phyloP scores from a whole-genome alignment of 2,888 invertebrate genomes.

The Argyra leucocephala region DNA sequence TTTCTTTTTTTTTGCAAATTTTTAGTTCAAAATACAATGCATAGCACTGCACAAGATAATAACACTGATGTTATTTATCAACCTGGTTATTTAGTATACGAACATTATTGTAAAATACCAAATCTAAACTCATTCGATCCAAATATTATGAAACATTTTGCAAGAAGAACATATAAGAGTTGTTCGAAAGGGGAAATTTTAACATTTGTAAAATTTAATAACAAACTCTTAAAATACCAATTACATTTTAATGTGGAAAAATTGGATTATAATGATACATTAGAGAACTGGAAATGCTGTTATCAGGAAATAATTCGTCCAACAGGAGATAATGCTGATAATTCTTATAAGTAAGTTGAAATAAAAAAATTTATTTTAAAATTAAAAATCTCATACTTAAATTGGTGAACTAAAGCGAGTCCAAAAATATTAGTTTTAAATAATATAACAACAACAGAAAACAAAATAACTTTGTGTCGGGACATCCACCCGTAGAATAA shows the following conservation, averaged over 20 bases:
- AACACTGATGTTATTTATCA: no score
- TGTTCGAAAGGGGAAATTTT: conserved; percentile 43
- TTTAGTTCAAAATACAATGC: no score
- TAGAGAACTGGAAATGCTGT: conserved; percentile 33
- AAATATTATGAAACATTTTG: conserved; percentile 47
- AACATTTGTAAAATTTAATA: conserved; percentile 33
- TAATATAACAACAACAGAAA: no score
- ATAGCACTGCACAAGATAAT: no score
- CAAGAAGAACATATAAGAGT: conserved; percentile 46
- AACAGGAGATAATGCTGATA: conserved; percentile 30
- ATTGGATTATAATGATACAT: conserved; percentile 27
- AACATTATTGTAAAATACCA: conserved; percentile 53
- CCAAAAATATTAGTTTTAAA: no score
- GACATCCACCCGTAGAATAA: no score
- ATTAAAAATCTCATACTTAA: no score
- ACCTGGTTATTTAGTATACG: conserved; percentile 45
- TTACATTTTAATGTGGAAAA: conserved; percentile 33
- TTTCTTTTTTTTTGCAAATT: no score
- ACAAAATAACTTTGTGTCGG: no score
- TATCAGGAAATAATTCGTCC: conserved; percentile 36
- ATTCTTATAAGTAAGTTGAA: conserved; percentile 30
- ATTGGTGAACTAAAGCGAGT: no score
- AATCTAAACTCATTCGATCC: conserved; percentile 51
- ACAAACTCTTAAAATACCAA: conserved; percentile 28
- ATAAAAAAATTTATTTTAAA: not conserved